A percentile compares a stretch with the other conserved stretches of the same genome.
Conservation (phyloP, 2,888 invertebrate genomes). For the Pedicia rivosa region DNA sequence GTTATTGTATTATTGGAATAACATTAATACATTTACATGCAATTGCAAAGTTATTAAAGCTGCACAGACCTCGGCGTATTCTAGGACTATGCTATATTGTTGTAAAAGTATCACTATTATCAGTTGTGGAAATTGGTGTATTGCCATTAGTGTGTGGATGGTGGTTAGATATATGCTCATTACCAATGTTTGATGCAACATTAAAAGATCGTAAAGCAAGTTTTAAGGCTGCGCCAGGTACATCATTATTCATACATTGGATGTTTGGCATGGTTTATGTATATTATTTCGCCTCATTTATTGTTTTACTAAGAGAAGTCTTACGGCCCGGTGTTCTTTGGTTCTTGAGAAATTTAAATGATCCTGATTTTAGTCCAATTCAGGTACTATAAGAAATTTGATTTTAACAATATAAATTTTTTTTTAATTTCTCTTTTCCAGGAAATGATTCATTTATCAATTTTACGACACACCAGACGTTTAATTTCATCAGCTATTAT, state of each 20-base stretch:
- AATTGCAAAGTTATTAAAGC: constrained; percentile 60
- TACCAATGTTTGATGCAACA: constrained; percentile 81
- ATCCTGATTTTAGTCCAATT: constrained; percentile 98
- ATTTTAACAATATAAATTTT: constrained; percentile 4
- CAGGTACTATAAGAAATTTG: constrained; percentile 38
- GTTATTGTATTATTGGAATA: constrained; percentile 82
- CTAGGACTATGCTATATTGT: constrained; percentile 80
- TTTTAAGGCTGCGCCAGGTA: constrained; percentile 83
- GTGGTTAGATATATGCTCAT: constrained; percentile 97
- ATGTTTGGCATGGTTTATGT: constrained; percentile 98
- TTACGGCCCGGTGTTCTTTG: constrained; percentile 93
- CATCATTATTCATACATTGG: constrained; percentile 98
- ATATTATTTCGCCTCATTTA: constrained; percentile 97
- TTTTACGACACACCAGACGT: constrained; percentile 76
- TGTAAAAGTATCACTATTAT: constrained; percentile 73
- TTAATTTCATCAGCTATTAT: constrained; percentile 86
- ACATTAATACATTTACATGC: constrained; percentile 69
- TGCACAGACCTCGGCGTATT: constrained; percentile 67
- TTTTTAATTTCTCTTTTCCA: constrained; percentile 24
- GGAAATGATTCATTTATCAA: constrained; percentile 96
- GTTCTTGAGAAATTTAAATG: constrained; percentile 95
- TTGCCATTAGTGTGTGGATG: constrained; percentile 95
- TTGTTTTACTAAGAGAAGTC: constrained; percentile 81
- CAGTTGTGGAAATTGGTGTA: constrained; percentile 94
- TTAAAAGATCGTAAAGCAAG: constrained; percentile 75